Base-by-base conservation (phyloP, 30 jellyfish, hydroid and myxozoan genomes). In the Aurelia aurita region DNA sequence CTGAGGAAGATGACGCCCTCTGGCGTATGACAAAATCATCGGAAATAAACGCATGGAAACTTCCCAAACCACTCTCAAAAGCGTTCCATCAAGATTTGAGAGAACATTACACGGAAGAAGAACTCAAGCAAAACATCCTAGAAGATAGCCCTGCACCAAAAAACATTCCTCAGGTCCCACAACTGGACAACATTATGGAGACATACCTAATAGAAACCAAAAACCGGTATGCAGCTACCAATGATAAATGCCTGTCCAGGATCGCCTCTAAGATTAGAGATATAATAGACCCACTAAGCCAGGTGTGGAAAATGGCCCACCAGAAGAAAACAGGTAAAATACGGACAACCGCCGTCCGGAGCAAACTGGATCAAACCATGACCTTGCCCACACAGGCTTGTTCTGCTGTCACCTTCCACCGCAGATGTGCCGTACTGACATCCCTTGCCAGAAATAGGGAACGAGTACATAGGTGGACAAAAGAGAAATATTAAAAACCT, bases 241-340 rank as follows among this genome's bases (percentile, higher is more conserved):
- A 53, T 53, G 64, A 53, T 12, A 53, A 53, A 53, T 14, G 64
- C 13, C 64, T 53, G 14, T 6, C 64, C 64, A 53, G 64, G 25
- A 53, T 53, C 25, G 25, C 64, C 64, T 53, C 64, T 9, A 53
- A 53, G 8, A 53, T 53, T 14, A 53, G 25, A 53, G 64, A 53
- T 9, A 53, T 53, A 16, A 12, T 12, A 53, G 64, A 12, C 23
- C 64, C 64, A 1, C 64, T 53, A 3, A 20, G 64, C 20, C 64
- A 53, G 64, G 64, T 53, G 64, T 53, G 64, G 64, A 53, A 53
- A 53, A 53, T 53, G 20, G 64, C 64, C 23, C 64, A 53, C 64
- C 64, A 53, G 64, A 53, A 53, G 64, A 53, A 9, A 53, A 53
- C 23, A 53, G 25, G 64, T 20, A 53, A 53, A 14, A 16, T 53